Conservation (phyloP, 2,888 invertebrate species). For the Agrochola lychnidis region DNA sequence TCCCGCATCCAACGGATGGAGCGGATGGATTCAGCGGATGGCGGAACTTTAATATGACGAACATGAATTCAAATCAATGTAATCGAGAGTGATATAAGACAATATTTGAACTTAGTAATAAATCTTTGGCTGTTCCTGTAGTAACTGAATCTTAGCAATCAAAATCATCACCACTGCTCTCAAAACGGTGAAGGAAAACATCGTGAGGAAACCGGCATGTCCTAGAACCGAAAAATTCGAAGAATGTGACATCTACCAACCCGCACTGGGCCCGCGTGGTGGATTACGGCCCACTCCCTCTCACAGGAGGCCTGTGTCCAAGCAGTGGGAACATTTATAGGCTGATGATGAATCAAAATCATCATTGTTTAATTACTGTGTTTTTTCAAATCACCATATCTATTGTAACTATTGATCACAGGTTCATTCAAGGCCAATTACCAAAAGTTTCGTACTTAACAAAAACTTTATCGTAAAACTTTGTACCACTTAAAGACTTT, state of each 20-base stretch:
- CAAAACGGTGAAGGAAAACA: too few relatives aligned
- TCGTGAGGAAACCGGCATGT: too few relatives aligned
- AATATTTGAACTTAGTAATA: neutral
- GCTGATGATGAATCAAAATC: too few relatives aligned
- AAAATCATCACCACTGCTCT: too few relatives aligned
- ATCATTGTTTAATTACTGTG: neutral
- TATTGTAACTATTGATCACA: slow-evolving; percentile 4
- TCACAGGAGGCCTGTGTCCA: too few relatives aligned
- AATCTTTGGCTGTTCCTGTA: neutral
- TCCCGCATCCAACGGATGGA: too few relatives aligned
- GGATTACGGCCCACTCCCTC: too few relatives aligned
- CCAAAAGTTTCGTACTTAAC: neutral
- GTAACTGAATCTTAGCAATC: neutral
- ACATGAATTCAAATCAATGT: neutral
- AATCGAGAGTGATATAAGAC: neutral
- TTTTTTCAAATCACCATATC: slow-evolving; percentile 3
- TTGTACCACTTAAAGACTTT: slow-evolving; percentile 24
- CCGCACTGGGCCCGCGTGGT: too few relatives aligned
- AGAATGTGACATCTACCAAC: too few relatives aligned
- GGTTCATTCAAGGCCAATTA: neutral
- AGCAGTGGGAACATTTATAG: too few relatives aligned
- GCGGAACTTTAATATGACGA: neutral
- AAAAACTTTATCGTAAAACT: neutral
- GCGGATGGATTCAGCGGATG: too few relatives aligned
- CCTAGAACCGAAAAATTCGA: too few relatives aligned